Conservation (phyloP, 2,797 vertebrate species). For the Tarsius wallacei region DNA sequence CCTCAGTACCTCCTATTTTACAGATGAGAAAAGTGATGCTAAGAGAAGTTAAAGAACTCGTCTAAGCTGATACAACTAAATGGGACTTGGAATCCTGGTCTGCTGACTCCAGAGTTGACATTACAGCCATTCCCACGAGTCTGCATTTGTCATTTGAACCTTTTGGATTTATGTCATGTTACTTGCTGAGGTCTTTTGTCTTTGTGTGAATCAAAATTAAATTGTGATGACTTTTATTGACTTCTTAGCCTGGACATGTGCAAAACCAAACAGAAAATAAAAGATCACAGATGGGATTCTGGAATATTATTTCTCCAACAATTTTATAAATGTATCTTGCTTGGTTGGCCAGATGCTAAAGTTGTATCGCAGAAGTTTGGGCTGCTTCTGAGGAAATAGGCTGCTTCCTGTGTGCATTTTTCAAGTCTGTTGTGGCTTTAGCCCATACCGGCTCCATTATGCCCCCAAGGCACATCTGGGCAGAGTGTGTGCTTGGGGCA, state of each 20-base stretch:
- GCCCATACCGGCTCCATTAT: neutral
- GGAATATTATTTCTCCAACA: conserved; percentile 86
- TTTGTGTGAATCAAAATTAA: conserved; percentile 83
- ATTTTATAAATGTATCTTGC: conserved; percentile 81
- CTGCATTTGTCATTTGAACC: conserved; percentile 46
- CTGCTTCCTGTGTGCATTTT: conserved; percentile 75
- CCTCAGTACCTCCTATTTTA: neutral
- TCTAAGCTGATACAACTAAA: neutral
- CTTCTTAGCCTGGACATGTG: conserved; percentile 82
- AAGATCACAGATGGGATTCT: conserved; percentile 85
- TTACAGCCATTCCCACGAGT: neutral
- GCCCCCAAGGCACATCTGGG: neutral
- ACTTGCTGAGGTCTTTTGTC: conserved; percentile 72
- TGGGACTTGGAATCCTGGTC: conserved; percentile 39
- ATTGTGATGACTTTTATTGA: conserved; percentile 81
- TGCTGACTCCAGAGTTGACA: too few species aligned
- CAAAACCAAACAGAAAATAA: conserved; percentile 79
- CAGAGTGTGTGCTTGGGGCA: neutral
- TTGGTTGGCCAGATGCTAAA: conserved; percentile 76
- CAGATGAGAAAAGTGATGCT: neutral
- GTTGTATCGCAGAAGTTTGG: conserved; percentile 52
- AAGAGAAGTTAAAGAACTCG: neutral
- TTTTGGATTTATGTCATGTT: conserved; percentile 53
- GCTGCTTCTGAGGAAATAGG: conserved; percentile 71
- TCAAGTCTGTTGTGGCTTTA: conserved; percentile 52